Evolutionary conservation across 2,888 invertebrate genomes (phyloP), one percentile per base, ranked within the genome.

Genomic region (Coleophora flavipennella): DNA sequence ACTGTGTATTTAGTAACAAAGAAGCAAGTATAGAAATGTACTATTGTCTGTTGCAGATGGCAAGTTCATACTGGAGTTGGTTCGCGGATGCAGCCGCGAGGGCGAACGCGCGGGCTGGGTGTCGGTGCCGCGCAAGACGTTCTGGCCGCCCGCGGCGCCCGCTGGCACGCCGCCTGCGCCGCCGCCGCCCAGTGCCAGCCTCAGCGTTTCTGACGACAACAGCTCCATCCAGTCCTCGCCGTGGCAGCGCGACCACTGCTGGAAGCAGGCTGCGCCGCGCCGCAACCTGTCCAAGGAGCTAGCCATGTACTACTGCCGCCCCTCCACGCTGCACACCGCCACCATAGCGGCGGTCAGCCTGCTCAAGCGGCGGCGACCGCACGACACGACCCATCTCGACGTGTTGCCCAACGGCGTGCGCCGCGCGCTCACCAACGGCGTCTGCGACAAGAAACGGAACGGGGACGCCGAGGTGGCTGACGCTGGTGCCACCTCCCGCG

Each of bases 121-220:
- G 62, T 94, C 94, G 48, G 94, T 95, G 57, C 93, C 93, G 48
- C 91, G 93, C 62, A 95, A 94, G 84, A 92, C 93, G 43, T 94
- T 92, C 79, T 94, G 94, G 90, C 92, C 93, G 55, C 91, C 91
- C 42, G 91, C 91, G 55, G 90, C 87, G 56, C 89, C 90, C 51
- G 89, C 91, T 47, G 78, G 87, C 39, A 85, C 74, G 76, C 89
- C 76, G 70, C 79, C 65, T 57, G 69, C 72, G 51, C 70, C 77
- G 51, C 70, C 76, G 47, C 56, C 62, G 49, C 91, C 91, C 71
- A 91, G 91, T 59, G 90, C 92, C 62, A 92, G 93, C 54, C 90
- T 94, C 71, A 93, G 93, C 81, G 93, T 92, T 79, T 94, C 94
- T 62, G 95, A 95, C 86, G 95, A 95, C 79, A 95, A 94, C 83